Evolutionary conservation across 2,797 vertebrate genomes (phyloP).

Genomic region (Channallabes apus): DNA sequence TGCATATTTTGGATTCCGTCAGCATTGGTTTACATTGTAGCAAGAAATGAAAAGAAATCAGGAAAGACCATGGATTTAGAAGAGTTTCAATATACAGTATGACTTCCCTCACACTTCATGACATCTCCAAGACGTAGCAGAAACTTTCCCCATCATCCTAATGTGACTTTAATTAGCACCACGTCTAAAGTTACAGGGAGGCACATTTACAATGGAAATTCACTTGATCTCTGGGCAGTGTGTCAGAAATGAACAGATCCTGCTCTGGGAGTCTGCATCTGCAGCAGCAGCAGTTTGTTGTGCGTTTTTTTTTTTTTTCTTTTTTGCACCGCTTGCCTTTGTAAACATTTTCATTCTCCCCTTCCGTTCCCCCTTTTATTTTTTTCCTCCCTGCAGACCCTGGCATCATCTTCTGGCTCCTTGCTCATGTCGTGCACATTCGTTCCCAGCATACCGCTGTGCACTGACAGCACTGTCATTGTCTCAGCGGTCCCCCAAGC

Average conservation of each 20-base stretch:
- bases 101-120: conserved; percentile 2
- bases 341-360: conserved; percentile 42
- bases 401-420: conserved; percentile 25
- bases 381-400: conserved; percentile 26
- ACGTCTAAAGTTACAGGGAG: background rate
- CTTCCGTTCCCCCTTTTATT: conserved; percentile 13
- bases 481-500: conserved; percentile 47
- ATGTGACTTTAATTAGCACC: conserved; percentile 36
- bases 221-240: background rate
- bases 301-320: background rate
- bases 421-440: conserved; percentile 44
- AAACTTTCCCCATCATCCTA: conserved; percentile 18
- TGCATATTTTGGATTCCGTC: too few species aligned
- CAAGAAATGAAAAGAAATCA: too few species aligned
- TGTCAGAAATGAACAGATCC: conserved; percentile 10
- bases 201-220: conserved; percentile 17
- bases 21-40: too few species aligned
- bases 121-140: background rate
- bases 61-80: too few species aligned
- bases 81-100: background rate
- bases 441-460: conserved; percentile 41
- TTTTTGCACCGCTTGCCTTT: conserved; percentile 31
- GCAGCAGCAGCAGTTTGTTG: conserved; percentile 41
- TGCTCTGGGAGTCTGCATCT: conserved; percentile 32
- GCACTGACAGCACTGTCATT: conserved; percentile 44